Evolutionary conservation across 2,113 vertebrate species (phyloP), one percentile per base, ranked within the genome.

Genomic region (Tetrao urogallus): DNA sequence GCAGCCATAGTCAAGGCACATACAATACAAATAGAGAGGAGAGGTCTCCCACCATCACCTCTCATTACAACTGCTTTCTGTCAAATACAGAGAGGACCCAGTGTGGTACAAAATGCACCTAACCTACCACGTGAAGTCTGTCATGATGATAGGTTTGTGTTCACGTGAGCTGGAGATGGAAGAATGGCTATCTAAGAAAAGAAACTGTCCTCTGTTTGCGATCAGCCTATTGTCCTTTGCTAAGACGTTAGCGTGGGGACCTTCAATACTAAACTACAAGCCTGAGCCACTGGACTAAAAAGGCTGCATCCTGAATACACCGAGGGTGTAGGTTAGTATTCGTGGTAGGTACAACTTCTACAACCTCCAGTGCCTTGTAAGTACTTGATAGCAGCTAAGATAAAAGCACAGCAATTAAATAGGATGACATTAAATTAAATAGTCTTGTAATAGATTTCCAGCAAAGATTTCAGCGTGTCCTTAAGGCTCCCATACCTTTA

Each of bases 81-180:
- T 47, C 72, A 71, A 74, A 57, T 4, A 50, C 4, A 15, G 24
- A 56, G 8, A 69, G 36, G 40, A 89, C 57, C 5, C 0, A 0
- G 65, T 11, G 15, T 10, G 12, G 48, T 20, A 63, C 22, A 52
- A 45, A 84, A 84, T 1, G 8, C 9, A 79, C 12, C 13, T 47
- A 69, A 6, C 14, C 18, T 42, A 69, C 8, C 0, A 0, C 0
- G 0, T 30, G 36, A 11, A 48, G 16, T 17, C 7, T 22, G 14
- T 25, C 66, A 21, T 1, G 1, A 38, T 36, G 77, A n/a, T 4
- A 21, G 21, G 28, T 48, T 58, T 87, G 14, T 42, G 11, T 14
- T 86, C 15, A 2, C 22, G 48, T 0, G 6, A 17, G 50, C 17
- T 14, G 5, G 3, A 14, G 5, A 5, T 11, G 43, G 34, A 60